phyloP scores from a whole-genome alignment of 2,113 vertebrate genomes.

The Typhlomys cinereus region DNA sequence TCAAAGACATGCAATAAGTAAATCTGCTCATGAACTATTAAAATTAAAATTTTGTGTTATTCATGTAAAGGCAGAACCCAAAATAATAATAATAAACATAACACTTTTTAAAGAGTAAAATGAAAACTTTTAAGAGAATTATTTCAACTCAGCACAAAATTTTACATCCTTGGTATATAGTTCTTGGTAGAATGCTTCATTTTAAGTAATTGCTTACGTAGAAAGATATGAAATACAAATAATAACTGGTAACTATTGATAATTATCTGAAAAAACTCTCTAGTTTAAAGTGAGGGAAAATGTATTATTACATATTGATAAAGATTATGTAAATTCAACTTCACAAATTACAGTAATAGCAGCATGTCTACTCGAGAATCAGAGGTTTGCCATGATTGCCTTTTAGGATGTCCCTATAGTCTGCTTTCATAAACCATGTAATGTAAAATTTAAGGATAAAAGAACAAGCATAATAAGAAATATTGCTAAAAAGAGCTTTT shows the following conservation, averaged over 20 bases:
- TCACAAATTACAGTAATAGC: not conserved
- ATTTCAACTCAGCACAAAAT: not conserved
- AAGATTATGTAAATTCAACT: not conserved
- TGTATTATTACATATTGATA: not conserved
- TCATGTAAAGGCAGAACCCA: not conserved
- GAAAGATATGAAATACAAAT: not conserved
- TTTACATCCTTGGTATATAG: not conserved
- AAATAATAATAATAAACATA: not conserved
- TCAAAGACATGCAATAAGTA: not conserved
- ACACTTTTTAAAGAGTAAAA: not conserved
- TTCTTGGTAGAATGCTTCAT: not conserved
- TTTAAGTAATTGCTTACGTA: not conserved
- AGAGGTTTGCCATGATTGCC: not conserved
- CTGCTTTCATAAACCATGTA: not conserved
- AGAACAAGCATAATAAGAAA: not conserved
- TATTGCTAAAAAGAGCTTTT: not conserved
- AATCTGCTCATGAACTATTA: not conserved
- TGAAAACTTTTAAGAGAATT: not conserved
- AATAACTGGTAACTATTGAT: not conserved
- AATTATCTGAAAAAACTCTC: not conserved
- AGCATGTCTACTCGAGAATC: accelerated
- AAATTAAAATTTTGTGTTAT: not conserved
- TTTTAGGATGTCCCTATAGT: accelerated
- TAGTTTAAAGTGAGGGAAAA: not conserved
- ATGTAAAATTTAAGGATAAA: not conserved